phyloP scores from a whole-genome alignment of 2,888 invertebrate species.

The Lithophane leautieri region DNA sequence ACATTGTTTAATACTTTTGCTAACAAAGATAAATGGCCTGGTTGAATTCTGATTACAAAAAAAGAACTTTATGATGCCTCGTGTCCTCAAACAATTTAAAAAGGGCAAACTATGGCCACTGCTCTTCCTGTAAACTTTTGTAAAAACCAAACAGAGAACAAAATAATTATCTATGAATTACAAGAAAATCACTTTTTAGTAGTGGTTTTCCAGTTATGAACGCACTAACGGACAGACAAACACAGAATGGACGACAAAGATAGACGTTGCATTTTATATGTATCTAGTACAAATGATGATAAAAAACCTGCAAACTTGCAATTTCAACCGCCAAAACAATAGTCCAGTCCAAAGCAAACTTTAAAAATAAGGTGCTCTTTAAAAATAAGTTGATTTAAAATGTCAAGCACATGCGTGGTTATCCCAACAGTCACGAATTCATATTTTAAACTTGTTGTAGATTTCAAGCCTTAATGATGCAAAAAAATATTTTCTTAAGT shows the following conservation, averaged over 20 bases:
- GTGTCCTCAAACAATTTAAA: not conserved
- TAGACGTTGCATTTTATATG: not conserved
- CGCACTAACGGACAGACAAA: not conserved
- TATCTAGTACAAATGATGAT: too few species aligned
- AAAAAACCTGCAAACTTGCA: not conserved
- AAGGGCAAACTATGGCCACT: not conserved
- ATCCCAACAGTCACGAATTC: constrained; percentile 18
- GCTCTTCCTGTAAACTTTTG: not conserved
- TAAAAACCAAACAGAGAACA: not conserved
- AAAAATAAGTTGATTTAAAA: constrained; percentile 26
- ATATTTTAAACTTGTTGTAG: constrained; percentile 5
- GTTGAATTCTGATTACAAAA: not conserved
- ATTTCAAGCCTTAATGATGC: not conserved
- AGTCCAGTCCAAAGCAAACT: not conserved
- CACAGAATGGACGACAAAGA: too few species aligned
- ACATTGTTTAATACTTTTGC: constrained; percentile 34
- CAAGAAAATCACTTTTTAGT: not conserved
- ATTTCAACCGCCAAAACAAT: not conserved
- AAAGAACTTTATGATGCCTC: not conserved
- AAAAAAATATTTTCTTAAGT: not conserved
- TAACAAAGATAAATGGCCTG: constrained; percentile 43
- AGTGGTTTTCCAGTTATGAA: not conserved
- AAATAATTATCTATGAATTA: too few species aligned
- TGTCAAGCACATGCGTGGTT: constrained; percentile 18
- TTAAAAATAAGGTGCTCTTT: not conserved